Conservation (phyloP, 1,140 invertebrate genomes). For the Pachypsylla venusta region DNA sequence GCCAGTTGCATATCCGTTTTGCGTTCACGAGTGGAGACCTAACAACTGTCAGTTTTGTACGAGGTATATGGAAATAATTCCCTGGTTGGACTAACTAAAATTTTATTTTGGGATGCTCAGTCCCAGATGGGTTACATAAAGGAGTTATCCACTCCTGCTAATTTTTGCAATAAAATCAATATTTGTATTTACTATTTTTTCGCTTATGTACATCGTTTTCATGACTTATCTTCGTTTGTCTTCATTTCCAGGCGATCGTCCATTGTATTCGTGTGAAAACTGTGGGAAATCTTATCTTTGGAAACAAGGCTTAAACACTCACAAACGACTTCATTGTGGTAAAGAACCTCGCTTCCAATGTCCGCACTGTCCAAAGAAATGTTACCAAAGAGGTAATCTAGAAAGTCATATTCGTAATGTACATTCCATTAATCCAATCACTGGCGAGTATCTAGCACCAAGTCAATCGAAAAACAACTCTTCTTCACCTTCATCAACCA, state of each 20-base stretch:
- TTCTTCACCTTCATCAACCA: too few species aligned
- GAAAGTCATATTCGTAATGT: constrained; percentile 26
- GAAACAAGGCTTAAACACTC: constrained; percentile 20
- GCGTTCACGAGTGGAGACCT: too few species aligned
- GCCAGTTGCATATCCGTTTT: too few species aligned
- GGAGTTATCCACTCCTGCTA: too few species aligned
- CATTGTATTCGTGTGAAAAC: constrained; percentile 13
- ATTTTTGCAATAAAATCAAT: too few species aligned
- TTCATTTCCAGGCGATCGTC: not conserved
- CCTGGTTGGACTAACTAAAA: too few species aligned
- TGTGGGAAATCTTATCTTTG: constrained; percentile 27
- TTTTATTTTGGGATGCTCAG: too few species aligned
- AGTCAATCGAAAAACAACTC: not conserved
- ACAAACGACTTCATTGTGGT: constrained; percentile 18
- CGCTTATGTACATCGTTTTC: too few species aligned
- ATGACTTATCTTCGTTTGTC: not conserved
- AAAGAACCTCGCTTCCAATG: constrained; percentile 22
- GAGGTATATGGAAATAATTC: too few species aligned
- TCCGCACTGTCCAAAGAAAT: constrained; percentile 22
- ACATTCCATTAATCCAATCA: constrained; percentile 18
- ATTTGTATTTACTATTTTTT: too few species aligned
- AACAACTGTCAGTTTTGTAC: too few species aligned
- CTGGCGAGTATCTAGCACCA: not conserved
- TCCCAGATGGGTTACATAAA: too few species aligned
- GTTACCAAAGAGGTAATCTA: constrained; percentile 25